Percentiles rank a stretch among this genome's conserved stretches.
Conservation (phyloP, 2,888 invertebrate species). For the Ormyrus nitidulus region DNA sequence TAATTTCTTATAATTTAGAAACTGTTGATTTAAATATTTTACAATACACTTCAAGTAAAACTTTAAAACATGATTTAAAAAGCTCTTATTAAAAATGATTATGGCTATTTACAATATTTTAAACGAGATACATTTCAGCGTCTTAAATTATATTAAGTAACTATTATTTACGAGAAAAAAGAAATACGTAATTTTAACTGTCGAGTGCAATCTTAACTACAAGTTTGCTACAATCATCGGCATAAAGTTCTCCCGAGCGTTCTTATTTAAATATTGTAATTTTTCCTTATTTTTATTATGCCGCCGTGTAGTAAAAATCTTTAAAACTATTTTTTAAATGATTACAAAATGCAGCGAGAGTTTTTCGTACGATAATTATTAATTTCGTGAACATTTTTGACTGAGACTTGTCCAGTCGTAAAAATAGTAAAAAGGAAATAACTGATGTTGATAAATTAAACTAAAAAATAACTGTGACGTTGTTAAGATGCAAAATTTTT, state of each 20-base stretch:
- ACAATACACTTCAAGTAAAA: neutral
- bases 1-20: too few relatives aligned
- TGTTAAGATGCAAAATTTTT: too few relatives aligned
- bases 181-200: neutral
- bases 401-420: too few relatives aligned
- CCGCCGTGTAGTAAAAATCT: neutral
- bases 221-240: neutral
- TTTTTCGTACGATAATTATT: too few relatives aligned
- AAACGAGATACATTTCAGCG: neutral
- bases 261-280: neutral
- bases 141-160: neutral
- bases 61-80: constrained; percentile 4
- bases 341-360: neutral
- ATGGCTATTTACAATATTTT: neutral
- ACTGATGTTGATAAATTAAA: too few relatives aligned
- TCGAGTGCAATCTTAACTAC: neutral
- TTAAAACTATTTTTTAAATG: neutral
- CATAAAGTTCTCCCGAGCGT: neutral
- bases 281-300: constrained; percentile 2
- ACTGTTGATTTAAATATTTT: too few relatives aligned
- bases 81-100: constrained; percentile 15
- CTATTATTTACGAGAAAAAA: constrained; percentile 26
- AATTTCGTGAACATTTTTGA: too few relatives aligned
- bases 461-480: too few relatives aligned
- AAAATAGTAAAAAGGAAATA: too few relatives aligned